Percentiles rank a stretch among this genome's conserved stretches.
Conservation (phyloP, 2,888 invertebrate species). For the Holacanthella duospinosa region DNA sequence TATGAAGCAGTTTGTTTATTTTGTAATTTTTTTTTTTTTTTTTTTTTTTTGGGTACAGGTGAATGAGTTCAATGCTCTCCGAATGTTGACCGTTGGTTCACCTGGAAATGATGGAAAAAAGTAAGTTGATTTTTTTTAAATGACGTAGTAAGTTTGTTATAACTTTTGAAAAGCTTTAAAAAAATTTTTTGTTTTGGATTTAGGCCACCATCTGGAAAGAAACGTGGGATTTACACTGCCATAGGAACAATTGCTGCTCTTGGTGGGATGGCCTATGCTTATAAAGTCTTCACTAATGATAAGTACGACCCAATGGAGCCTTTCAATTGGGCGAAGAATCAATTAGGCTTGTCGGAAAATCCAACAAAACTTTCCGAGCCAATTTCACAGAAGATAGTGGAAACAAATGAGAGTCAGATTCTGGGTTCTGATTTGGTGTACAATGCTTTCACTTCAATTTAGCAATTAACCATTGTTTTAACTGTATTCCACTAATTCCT, state of each 20-base stretch:
- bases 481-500: too few species aligned
- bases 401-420: neutral
- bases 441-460: neutral
- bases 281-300: neutral
- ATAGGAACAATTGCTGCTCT: neutral
- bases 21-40: too few species aligned
- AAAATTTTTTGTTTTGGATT: neutral
- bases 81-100: too few species aligned
- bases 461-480: too few species aligned
- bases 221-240: neutral
- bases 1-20: too few species aligned
- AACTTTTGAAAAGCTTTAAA: neutral
- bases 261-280: neutral
- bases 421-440: neutral
- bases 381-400: neutral
- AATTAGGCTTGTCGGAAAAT: neutral
- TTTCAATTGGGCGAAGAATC: neutral
- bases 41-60: too few species aligned
- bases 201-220: neutral
- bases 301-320: neutral
- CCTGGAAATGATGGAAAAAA: too few species aligned
- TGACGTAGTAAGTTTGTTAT: too few species aligned
- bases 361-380: neutral
- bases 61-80: too few species aligned
- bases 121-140: neutral